Evolutionary conservation across 2,797 vertebrate species (phyloP).

Genomic region (Brotula barbata): DNA sequence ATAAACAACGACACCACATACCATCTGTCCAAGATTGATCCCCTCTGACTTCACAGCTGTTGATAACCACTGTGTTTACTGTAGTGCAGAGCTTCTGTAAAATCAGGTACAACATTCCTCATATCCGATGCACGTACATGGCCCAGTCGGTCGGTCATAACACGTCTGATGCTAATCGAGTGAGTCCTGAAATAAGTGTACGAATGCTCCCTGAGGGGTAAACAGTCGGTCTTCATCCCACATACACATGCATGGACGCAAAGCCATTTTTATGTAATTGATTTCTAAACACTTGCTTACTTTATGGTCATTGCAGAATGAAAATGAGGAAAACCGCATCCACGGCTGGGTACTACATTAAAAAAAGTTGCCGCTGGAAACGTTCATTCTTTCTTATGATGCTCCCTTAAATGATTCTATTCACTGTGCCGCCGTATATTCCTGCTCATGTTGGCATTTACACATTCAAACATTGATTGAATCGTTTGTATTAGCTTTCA

Average conservation of each 20-base stretch:
- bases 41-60: conserved; percentile 38
- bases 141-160: conserved; percentile 42
- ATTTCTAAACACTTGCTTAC: conserved; percentile 59
- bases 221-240: conserved; percentile 56
- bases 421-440: no score
- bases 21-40: not conserved
- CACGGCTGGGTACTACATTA: conserved; percentile 16
- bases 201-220: conserved; percentile 68
- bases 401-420: no score
- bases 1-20: no score
- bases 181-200: conserved; percentile 55
- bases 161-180: conserved; percentile 63
- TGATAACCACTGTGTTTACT: conserved; percentile 51
- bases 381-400: conserved; percentile 24
- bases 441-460: no score
- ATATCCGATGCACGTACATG: conserved; percentile 1
- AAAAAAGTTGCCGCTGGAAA: conserved; percentile 26
- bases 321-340: conserved; percentile 48
- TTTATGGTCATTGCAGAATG: conserved; percentile 60
- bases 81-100: conserved; percentile 52
- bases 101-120: conserved; percentile 36
- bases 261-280: conserved; percentile 51
- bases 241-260: conserved; percentile 22
- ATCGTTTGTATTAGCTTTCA: conserved; percentile 7
- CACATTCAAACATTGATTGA: no score